Percentiles rank a stretch among this genome's conserved stretches.
Conservation (phyloP, 2,797 vertebrate genomes). For the Petrocephalus sullivani region DNA sequence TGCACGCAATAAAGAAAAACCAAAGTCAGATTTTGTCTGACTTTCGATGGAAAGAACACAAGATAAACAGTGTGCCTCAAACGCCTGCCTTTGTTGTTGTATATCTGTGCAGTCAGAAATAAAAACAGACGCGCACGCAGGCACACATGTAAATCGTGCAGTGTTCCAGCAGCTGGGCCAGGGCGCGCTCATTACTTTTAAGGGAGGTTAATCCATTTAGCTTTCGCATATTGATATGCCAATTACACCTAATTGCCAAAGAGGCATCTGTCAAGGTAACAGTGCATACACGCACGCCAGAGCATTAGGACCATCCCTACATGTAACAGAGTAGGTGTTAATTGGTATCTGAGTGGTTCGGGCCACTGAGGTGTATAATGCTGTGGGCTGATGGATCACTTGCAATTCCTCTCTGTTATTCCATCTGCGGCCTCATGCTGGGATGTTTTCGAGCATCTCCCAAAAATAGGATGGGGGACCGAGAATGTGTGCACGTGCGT, state of each 20-base stretch:
- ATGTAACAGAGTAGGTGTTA: slow-evolving; percentile 91
- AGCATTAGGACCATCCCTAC: slow-evolving; percentile 83
- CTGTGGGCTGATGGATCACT: slow-evolving; percentile 79
- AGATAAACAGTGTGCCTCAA: slow-evolving; percentile 49
- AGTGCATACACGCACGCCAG: slow-evolving; percentile 84
- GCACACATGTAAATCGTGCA: slow-evolving; percentile 92
- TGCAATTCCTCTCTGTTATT: slow-evolving; percentile 81
- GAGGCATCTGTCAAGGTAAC: slow-evolving; percentile 86
- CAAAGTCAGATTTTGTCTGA: neutral
- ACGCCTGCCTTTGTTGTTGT: slow-evolving; percentile 22
- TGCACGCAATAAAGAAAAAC: neutral
- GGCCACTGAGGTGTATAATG: slow-evolving; percentile 89
- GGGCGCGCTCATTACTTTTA: slow-evolving; percentile 94
- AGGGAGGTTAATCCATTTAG: slow-evolving; percentile 98
- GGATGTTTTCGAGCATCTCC: slow-evolving; percentile 79
- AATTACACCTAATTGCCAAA: slow-evolving; percentile 86
- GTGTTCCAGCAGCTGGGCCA: slow-evolving; percentile 89
- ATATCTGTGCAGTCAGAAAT: slow-evolving; percentile 67
- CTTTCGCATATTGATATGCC: slow-evolving; percentile 95
- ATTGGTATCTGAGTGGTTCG: slow-evolving; percentile 85
- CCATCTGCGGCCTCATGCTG: slow-evolving; percentile 82
- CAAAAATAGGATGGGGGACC: slow-evolving; percentile 66
- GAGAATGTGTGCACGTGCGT: neutral
- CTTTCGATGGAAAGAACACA: neutral
- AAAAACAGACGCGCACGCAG: slow-evolving; percentile 69